phyloP scores from a whole-genome alignment of 53 echinoderm and acorn worm genomes.

The Zoroaster sp. region DNA sequence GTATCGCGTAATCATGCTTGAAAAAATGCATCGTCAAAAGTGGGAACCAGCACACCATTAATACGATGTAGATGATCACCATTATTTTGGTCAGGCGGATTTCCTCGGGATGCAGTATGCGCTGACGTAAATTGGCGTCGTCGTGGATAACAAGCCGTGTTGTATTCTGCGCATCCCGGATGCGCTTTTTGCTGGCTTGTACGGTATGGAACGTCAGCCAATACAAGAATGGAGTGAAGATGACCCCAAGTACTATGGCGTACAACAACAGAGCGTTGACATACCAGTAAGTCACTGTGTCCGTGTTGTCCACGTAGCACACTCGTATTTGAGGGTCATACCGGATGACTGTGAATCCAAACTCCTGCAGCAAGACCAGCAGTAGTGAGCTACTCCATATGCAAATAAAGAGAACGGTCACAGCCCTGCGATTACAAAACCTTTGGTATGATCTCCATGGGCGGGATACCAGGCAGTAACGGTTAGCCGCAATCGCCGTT shows the following conservation, averaged over 20 bases:
- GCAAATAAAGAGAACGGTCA: conserved; percentile 26
- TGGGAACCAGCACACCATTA: conserved; percentile 77
- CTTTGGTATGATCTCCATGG: conserved; percentile 49
- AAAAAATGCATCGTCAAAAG: conserved; percentile 57
- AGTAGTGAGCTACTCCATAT: conserved; percentile 62
- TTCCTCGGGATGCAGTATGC: conserved; percentile 60
- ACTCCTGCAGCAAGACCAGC: conserved; percentile 67
- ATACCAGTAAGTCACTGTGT: conserved; percentile 54
- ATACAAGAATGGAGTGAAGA: conserved; percentile 58
- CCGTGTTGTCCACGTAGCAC: conserved; percentile 60
- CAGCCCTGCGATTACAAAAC: conserved; percentile 57
- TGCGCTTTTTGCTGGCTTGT: conserved; percentile 39
- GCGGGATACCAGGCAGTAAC: conserved; percentile 67
- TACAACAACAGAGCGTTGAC: conserved; percentile 30
- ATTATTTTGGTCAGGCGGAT: conserved; percentile 75
- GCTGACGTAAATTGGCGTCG: neutral
- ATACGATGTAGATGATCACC: conserved; percentile 56
- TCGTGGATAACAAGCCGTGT: neutral
- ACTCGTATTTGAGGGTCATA: conserved; percentile 21
- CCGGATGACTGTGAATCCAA: conserved; percentile 59
- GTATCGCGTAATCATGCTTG: conserved; percentile 35
- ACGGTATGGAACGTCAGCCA: conserved; percentile 58
- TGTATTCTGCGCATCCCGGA: neutral
- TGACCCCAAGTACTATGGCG: conserved; percentile 34
- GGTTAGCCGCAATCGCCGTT: conserved; percentile 59